Conservation (phyloP, 1,140 invertebrate genomes). For the Gonioctena quinquepunctata region DNA sequence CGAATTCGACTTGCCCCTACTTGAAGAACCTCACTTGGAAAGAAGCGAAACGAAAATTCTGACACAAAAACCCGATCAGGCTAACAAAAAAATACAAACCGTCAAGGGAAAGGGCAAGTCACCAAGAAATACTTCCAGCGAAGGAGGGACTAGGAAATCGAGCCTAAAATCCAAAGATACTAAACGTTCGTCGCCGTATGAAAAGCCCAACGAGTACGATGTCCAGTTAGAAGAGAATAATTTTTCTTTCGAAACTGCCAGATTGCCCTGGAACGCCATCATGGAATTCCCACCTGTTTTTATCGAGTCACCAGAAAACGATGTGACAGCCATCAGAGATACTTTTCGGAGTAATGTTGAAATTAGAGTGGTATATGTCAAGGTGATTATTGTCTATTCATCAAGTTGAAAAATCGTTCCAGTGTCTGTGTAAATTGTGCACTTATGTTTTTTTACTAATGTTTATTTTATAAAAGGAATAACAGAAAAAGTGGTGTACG, state of each 20-base stretch:
- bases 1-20: neutral
- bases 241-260: neutral
- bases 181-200: neutral
- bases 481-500: too few species aligned
- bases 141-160: neutral
- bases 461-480: too few species aligned
- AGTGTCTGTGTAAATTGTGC: too few species aligned
- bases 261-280: neutral
- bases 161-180: neutral
- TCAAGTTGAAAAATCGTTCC: neutral
- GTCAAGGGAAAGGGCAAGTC: neutral
- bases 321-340: neutral
- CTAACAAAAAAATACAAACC: neutral
- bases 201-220: neutral
- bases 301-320: neutral
- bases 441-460: too few species aligned
- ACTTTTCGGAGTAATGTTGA: slow-evolving; percentile 4
- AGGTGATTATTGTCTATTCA: neutral
- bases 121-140: neutral
- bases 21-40: neutral
- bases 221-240: neutral
- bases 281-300: slow-evolving; percentile 6
- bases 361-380: slow-evolving; percentile 1
- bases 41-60: neutral
- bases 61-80: neutral